Evolutionary conservation across 2,888 invertebrate genomes (phyloP).

Genomic region (Drosophila setosimentum): DNA sequence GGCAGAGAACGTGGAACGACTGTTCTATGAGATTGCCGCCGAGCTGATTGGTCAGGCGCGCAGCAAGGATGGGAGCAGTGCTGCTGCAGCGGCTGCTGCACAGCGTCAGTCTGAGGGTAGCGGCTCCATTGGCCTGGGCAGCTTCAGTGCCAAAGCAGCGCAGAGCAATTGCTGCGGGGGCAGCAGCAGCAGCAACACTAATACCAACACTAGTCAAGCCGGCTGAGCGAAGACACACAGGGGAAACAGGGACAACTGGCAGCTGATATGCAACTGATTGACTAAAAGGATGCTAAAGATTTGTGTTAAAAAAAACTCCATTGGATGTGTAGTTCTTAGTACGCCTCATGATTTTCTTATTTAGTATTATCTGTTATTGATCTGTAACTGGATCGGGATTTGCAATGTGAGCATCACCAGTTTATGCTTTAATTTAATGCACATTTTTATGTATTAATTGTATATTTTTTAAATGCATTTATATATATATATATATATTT

Average conservation of each 20-base stretch:
- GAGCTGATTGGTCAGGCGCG: conserved; percentile 97
- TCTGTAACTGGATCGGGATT: conserved; percentile 22
- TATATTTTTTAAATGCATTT: conserved; percentile 56
- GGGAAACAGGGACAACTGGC: conserved; percentile 7
- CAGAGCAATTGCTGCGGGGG: conserved; percentile 79
- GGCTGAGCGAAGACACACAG: conserved; percentile 43
- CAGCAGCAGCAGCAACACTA: conserved; percentile 24
- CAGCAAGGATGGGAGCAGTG: conserved; percentile 87
- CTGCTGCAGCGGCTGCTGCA: conserved; percentile 69
- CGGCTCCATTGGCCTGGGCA: conserved; percentile 77
- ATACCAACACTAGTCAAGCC: conserved; percentile 66
- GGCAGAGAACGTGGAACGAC: conserved; percentile 97
- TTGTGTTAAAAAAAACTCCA: conserved; percentile 71
- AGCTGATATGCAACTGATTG: conserved; percentile 59
- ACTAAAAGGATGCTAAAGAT: conserved; percentile 76
- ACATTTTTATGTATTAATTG: conserved; percentile 59
- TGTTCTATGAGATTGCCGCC: conserved; percentile 98
- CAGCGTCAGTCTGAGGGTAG: conserved; percentile 66
- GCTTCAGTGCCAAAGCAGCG: conserved; percentile 75
- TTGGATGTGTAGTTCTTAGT: conserved; percentile 67
- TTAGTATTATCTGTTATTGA: conserved; percentile 65
- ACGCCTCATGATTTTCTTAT: conserved; percentile 57
- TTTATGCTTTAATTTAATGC: conserved; percentile 57
- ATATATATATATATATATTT: conserved; percentile 37
- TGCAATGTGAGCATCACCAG: conserved; percentile 45